Percentiles rank a stretch among this genome's conserved stretches.
Conservation (phyloP, 1,140 invertebrate genomes). For the Drosophila lini region DNA sequence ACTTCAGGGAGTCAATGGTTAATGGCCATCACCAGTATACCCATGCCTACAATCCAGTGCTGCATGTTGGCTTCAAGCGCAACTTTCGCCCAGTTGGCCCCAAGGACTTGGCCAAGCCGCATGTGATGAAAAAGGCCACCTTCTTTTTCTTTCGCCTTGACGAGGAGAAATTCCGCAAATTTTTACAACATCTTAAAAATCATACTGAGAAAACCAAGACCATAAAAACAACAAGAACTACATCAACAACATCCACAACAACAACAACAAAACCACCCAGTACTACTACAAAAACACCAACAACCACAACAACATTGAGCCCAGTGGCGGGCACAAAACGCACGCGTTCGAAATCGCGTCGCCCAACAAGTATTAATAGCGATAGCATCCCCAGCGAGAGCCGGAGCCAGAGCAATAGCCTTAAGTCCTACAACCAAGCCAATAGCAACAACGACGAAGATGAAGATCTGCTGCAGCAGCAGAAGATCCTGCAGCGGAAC, state of each 20-base stretch:
- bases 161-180: conserved; percentile 44
- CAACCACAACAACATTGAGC: conserved; percentile 43
- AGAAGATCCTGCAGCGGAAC: conserved; percentile 40
- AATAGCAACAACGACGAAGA: conserved; percentile 51
- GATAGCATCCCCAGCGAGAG: conserved; percentile 54
- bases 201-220: conserved; percentile 19
- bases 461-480: conserved; percentile 43
- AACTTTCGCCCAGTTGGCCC: conserved; percentile 70
- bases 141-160: conserved; percentile 57
- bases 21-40: conserved; percentile 63
- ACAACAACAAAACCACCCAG: conserved; percentile 37
- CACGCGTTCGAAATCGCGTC: conserved; percentile 45
- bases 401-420: conserved; percentile 51
- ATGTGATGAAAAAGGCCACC: conserved; percentile 49
- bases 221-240: conserved; percentile 35
- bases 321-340: conserved; percentile 61
- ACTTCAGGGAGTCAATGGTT: conserved; percentile 70
- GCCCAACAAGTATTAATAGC: conserved; percentile 79
- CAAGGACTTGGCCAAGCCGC: conserved; percentile 39
- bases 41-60: conserved; percentile 60
- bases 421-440: conserved; percentile 62
- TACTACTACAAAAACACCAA: conserved; percentile 39
- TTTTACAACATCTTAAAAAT: not conserved
- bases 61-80: conserved; percentile 71
- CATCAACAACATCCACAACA: conserved; percentile 35